Base-by-base conservation (phyloP, 2,888 invertebrate genomes). In the Opisthograptis luteolata region DNA sequence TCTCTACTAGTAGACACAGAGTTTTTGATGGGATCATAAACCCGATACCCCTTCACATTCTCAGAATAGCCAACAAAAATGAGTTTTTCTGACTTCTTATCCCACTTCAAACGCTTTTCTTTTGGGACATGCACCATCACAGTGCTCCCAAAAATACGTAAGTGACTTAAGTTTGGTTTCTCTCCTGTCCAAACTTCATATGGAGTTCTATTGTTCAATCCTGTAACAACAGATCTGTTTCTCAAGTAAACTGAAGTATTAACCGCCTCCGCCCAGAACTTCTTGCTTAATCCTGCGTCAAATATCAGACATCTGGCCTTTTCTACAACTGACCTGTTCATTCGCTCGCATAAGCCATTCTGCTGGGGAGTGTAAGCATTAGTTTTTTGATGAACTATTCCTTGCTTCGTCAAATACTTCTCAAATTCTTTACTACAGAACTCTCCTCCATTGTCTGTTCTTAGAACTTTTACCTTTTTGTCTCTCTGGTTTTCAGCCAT, bases 31-130 rank as follows among this genome's bases (percentile, higher is more conserved):
- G n/a, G n/a, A n/a, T n/a, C n/a, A n/a, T n/a, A n/a, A n/a, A n/a
- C n/a, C n/a, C n/a, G n/a, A n/a, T n/a, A n/a, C n/a, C n/a, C n/a
- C n/a, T n/a, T n/a, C n/a, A n/a, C n/a, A n/a, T n/a, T n/a, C n/a
- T 22, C 22, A n/a, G 8, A 4, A 22, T 8, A 58, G 12, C 54
- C 48, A 25, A 51, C 36, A 0, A 51, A 15, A 2, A 31, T 30
- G 1, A 30, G 7, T 22, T 34, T 9, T 8, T 22, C 14, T 0
- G 50, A 22, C n/a, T 55, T 62, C n/a, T 28, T 55, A 14, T 61
- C 61, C 57, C 55, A 58, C 32, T 66, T 64, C 2, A 0, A 13
- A 1, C 59, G 10, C 25, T 55, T 60, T 36, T 57, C 51, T 43
- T 62, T 65, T 5, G 59, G 57, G 0, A 43, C 5, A 20, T 39